phyloP scores from a whole-genome alignment of 2,113 vertebrate species.

The Tringa solitaria region DNA sequence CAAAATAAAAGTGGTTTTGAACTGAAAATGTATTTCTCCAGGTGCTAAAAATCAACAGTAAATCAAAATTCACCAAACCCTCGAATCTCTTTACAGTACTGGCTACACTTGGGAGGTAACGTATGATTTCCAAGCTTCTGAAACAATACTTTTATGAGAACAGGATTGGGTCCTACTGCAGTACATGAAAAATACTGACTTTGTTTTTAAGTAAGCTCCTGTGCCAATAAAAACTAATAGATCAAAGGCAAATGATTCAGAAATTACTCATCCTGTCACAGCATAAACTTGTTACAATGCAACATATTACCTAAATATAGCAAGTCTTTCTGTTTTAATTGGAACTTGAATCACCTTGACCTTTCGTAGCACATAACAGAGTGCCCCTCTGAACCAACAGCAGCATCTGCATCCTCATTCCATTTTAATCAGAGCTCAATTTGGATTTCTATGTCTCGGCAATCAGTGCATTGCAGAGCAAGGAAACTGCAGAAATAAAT shows the following conservation, averaged over 20 bases:
- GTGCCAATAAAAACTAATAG: neutral
- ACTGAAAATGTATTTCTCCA: neutral
- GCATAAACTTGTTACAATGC: neutral
- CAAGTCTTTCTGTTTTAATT: slow-evolving; percentile 21
- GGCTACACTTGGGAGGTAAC: neutral
- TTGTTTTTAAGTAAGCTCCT: neutral
- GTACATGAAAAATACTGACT: neutral
- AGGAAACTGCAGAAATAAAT: slow-evolving; percentile 70
- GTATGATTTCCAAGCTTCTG: neutral
- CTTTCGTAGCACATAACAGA: slow-evolving; percentile 32
- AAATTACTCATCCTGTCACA: neutral
- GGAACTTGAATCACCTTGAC: slow-evolving; percentile 62
- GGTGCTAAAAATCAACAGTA: neutral
- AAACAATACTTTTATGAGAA: neutral
- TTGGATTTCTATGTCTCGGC: slow-evolving; percentile 63
- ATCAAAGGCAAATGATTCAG: neutral
- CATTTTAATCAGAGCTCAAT: slow-evolving; percentile 72
- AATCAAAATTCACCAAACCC: neutral
- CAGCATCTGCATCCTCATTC: slow-evolving; percentile 60
- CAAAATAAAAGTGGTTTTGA: neutral
- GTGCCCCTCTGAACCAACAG: neutral
- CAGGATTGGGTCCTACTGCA: neutral
- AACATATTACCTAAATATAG: neutral
- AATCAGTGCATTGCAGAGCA: slow-evolving; percentile 52
- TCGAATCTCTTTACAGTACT: neutral